Evolutionary conservation across 2,797 vertebrate species (phyloP), one percentile per base, ranked within the genome.

Genomic region (Caiman crocodilus): DNA sequence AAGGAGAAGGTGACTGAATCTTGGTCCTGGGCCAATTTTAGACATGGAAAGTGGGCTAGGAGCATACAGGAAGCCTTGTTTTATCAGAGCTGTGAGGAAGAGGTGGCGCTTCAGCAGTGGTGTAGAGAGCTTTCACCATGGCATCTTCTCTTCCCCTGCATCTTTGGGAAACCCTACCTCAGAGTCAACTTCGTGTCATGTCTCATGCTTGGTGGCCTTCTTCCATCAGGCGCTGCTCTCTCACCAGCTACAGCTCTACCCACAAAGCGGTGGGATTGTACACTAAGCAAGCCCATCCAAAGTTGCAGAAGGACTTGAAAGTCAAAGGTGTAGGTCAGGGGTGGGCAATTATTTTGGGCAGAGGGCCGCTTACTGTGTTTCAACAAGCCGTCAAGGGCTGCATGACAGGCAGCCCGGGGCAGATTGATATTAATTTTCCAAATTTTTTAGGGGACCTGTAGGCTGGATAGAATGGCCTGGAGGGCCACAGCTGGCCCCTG

Each of bases 31-130:
- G 7, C 21, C 69, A 50, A 25, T 32, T 73, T 73, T 14, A 73
- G 69, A 42, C 23, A 13, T 73, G 32, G 69, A 12, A 5, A 4
- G 50, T 3, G 61, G 25, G 74, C 4, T 10, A 23, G 32, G 79
- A 75, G 58, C 17, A 61, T 69, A 81, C 23, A 14, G 55, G 5
- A 50, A 63, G 4, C 30, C 50, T 20, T 28, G 28, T 30, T 69
- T 21, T 69, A 69, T 23, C 30, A 8, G 3, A 32, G n/a, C 65
- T 35, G 11, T 21, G 65, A 21, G 30, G 35, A 69, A 69, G 11
- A 35, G 32, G 67, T 21, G 93, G 94, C 94, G 93, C 82, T 60
- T 90, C 77, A 35, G 57, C 82, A 81, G 25, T 86, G 17, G 56
- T 55, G 56, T 9, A 28, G 61, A 76, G 21, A 56, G 23, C 56